Base-by-base conservation (phyloP, 2,888 invertebrate species). In the Platycnemis pennipes region DNA sequence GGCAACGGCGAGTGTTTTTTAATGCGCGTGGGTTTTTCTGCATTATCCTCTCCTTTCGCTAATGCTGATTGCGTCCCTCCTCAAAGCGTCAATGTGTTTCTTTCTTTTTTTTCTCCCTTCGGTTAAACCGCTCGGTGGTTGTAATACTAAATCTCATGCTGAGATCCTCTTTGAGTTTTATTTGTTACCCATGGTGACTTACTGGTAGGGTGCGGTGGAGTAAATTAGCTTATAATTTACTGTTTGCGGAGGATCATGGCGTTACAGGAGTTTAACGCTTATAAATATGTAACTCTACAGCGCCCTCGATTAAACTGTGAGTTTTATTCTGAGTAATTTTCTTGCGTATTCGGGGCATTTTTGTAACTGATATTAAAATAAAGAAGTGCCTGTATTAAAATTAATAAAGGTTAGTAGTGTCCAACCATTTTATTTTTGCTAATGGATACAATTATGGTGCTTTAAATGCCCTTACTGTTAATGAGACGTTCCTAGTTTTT, bases 21-120 rank as follows among this genome's bases (percentile, higher is more conserved):
- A 91, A 44, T 31, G 37, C 37, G 31, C 88, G 53, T 87, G 91
- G 91, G 42, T 63, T 69, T 91, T 56, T 69, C 87, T 87, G 45
- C 46, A 46, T 45, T 87, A 46, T 44, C n/a, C 44, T 42, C 37
- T 63, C 44, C 2, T 91, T 91, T 44, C 44, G n/a, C 37, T 89
- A 49, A 89, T 53, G 89, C 53, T 89, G 89, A 31, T 89, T 89
- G 53, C 89, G 89, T 89, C 42, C 56, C 77, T 77, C 26, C 19
- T 56, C 77, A 42, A 37, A n/a, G 46, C 56, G 53, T 19, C 56
- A 26, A 87, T 87, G 46, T 46, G 45, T 87, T 46, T 87, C 1
- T 42, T 87, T 87, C n/a, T 87, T 44, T 44, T 44, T 42, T 22
- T 86, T 19, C 5, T 16, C 86, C 19, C 45, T 44, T 16, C 44